Conservation (phyloP, 2,888 invertebrate species). For the Calephelis perditalis region DNA sequence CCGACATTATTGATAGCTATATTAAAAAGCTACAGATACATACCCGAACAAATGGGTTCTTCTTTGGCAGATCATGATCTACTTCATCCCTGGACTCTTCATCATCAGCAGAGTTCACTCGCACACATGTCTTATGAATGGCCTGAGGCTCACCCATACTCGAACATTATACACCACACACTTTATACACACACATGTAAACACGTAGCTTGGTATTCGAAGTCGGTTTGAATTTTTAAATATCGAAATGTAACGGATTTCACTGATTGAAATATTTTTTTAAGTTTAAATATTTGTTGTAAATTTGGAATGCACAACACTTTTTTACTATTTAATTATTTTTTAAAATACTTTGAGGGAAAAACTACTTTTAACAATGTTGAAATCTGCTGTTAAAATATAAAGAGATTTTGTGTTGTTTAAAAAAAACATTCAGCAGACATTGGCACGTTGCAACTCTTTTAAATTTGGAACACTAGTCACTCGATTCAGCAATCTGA, state of each 20-base stretch:
- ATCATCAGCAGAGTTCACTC: slow-evolving; percentile 66
- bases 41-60: slow-evolving; percentile 65
- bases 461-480: slow-evolving; percentile 18
- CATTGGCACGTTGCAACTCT: slow-evolving; percentile 4
- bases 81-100: slow-evolving; percentile 67
- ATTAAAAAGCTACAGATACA: slow-evolving; percentile 36
- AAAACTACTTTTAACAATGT: too few species aligned
- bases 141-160: slow-evolving; percentile 64
- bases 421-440: background rate
- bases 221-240: too few species aligned
- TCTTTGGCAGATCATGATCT: slow-evolving; percentile 63
- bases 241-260: too few species aligned
- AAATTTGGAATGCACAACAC: too few species aligned
- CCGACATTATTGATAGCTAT: background rate
- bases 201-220: slow-evolving; percentile 13
- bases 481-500: slow-evolving; percentile 25
- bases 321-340: too few species aligned
- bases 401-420: too few species aligned
- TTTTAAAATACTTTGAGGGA: too few species aligned
- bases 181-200: slow-evolving; percentile 18
- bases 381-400: too few species aligned
- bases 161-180: slow-evolving; percentile 53
- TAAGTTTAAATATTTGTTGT: too few species aligned
- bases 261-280: too few species aligned
- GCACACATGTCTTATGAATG: slow-evolving; percentile 67